Evolutionary conservation across 2,797 vertebrate species (phyloP).

Genomic region (Silurus aristotelis): DNA sequence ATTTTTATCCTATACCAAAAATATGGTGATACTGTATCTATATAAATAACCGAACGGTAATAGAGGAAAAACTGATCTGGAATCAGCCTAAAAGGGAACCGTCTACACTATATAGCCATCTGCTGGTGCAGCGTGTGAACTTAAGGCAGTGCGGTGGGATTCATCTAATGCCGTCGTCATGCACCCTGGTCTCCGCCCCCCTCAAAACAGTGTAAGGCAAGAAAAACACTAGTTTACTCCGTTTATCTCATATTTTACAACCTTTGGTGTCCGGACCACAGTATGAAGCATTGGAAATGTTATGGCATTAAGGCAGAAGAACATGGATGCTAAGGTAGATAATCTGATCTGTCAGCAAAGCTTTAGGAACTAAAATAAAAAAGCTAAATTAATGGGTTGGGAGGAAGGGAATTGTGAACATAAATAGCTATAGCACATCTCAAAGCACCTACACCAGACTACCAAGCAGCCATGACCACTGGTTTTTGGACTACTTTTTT

Average conservation of each 20-base stretch:
- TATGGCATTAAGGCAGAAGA: slow-evolving; percentile 61
- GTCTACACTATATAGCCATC: slow-evolving; percentile 17
- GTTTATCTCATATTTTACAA: slow-evolving; percentile 35
- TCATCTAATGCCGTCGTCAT: slow-evolving; percentile 29
- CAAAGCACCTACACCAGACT: slow-evolving; percentile 37
- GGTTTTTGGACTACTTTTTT: neutral
- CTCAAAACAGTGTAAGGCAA: slow-evolving; percentile 53
- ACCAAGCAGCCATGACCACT: slow-evolving; percentile 44
- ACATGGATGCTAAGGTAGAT: slow-evolving; percentile 41
- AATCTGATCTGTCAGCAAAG: slow-evolving; percentile 20
- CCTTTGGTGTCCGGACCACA: slow-evolving; percentile 57
- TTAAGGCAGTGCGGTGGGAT: slow-evolving; percentile 58
- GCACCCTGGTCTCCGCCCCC: neutral
- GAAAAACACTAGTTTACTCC: slow-evolving; percentile 48
- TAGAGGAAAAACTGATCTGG: slow-evolving; percentile 20
- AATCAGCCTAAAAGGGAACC: slow-evolving; percentile 26
- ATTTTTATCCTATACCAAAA: slow-evolving; percentile 5
- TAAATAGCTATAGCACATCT: slow-evolving; percentile 33
- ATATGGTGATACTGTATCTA: neutral
- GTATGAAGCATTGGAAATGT: slow-evolving; percentile 48
- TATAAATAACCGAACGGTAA: neutral
- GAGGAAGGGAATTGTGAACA: neutral
- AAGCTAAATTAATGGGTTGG: slow-evolving; percentile 7
- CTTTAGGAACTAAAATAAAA: neutral
- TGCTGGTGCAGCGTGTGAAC: slow-evolving; percentile 54